Conservation (phyloP, 2,888 invertebrate species). For the Pristionchus exspectatus region DNA sequence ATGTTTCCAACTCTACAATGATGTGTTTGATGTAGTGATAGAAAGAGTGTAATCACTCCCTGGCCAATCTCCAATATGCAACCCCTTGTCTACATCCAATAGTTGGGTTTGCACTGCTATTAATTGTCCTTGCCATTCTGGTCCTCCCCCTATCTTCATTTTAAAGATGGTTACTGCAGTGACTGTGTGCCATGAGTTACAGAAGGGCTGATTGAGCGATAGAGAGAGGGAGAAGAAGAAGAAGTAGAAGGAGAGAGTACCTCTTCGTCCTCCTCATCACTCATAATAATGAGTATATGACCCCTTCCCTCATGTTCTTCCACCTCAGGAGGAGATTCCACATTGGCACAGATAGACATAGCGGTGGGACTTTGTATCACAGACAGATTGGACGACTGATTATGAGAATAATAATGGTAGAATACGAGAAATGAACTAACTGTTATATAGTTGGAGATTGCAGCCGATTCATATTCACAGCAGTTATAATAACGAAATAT, state of each 20-base stretch:
- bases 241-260: not conserved
- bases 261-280: not conserved
- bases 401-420: not conserved
- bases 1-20: not conserved
- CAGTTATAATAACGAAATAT: not conserved
- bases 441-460: not conserved
- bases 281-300: not conserved
- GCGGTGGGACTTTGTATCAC: not conserved
- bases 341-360: not conserved
- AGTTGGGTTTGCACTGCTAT: not conserved
- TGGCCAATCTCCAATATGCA: slow-evolving; percentile 29
- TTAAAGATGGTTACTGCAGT: not conserved
- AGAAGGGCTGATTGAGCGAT: not conserved
- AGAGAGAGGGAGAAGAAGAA: not conserved
- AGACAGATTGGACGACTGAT: not conserved
- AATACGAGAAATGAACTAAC: not conserved
- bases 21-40: not conserved
- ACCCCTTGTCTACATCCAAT: not conserved
- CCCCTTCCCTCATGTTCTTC: not conserved
- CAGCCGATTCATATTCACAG: not conserved
- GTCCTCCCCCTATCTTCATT: not conserved
- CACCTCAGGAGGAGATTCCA: not conserved
- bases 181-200: not conserved
- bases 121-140: not conserved
- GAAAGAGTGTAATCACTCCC: not conserved